Base-by-base conservation (phyloP, 2,888 invertebrate species). In the Zeuzera pyrina region DNA sequence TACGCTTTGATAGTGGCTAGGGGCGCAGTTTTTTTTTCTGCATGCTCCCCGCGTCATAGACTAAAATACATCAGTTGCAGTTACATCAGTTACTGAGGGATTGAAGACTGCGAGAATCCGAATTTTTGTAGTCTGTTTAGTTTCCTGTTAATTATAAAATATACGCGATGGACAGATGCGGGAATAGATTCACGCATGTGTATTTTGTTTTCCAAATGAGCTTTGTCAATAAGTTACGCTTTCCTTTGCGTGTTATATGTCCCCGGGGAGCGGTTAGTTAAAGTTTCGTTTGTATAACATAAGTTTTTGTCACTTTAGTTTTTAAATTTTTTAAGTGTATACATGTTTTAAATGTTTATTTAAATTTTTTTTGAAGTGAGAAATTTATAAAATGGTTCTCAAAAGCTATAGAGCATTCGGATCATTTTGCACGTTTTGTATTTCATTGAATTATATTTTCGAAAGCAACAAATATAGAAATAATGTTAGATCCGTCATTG, bases 121-220 rank as follows among this genome's bases (percentile, higher is more conserved):
- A 43, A 52, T 54, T 58, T 69, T 61, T 61, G 47, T 61, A 58
- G 52, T 49, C 57, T 61, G 53, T 42, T 32, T 33, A 34, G 31
- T 34, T 25, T 38, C 36, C 34, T 37, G 44, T 58, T 60, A 55
- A 65, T 70, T 64, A 65, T 70, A 52, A 64, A 70, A 63, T 67
- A 49, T 29, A 28, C 21, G 57, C 55, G 47, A 63, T 50, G 49
- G 61, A 60, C 78, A 79, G 72, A 76, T 79, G 78, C 62, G 62
- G 50, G 57, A 49, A 43, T 56, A 45, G 49, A 57, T 59, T 48
- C 50, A 61, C 60, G 64, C 78, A 77, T 76, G 70, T 81, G 79
- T 67, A 61, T 79, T 78, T 74, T 77, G 78, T 79, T 78, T 74
- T 55, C 53, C 58, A 77, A 77, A 79, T 78, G 69, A 73, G 65